phyloP scores from a whole-genome alignment of 2,797 vertebrate genomes.

The Chloroceryle inda region DNA sequence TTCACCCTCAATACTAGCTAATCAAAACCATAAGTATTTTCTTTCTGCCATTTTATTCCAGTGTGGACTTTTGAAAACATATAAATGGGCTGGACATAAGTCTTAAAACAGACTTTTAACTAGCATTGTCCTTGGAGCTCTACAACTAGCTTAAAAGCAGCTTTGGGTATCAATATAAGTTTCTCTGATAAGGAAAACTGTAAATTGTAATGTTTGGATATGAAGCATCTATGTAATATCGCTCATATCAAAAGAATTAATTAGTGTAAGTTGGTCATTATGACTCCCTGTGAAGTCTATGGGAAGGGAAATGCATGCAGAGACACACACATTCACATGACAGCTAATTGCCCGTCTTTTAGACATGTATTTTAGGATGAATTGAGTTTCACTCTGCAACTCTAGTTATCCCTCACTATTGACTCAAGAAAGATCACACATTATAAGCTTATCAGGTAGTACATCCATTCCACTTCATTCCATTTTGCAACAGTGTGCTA shows the following conservation, averaged over 20 bases:
- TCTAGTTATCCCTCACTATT: neutral
- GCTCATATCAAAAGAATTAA: neutral
- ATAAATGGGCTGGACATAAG: neutral
- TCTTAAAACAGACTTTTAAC: neutral
- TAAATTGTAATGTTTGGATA: neutral
- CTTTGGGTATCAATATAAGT: neutral
- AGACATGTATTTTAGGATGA: neutral
- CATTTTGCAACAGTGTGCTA: neutral
- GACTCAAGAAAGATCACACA: neutral
- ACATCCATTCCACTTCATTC: neutral
- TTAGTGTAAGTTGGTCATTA: neutral
- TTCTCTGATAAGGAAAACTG: neutral
- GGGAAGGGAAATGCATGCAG: neutral
- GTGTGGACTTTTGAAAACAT: neutral
- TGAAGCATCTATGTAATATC: neutral
- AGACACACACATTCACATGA: neutral
- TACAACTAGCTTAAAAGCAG: neutral
- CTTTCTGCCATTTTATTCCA: neutral
- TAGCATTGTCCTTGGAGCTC: neutral
- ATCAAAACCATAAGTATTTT: neutral
- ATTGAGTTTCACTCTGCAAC: neutral
- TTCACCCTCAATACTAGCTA: neutral
- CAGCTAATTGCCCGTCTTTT: neutral
- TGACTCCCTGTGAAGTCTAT: neutral
- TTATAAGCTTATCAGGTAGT: neutral